A percentile compares a stretch with the other conserved stretches of the same genome.
Evolutionary conservation across 2,888 invertebrate species (phyloP).

Genomic region (Meiosimyza platycephala): DNA sequence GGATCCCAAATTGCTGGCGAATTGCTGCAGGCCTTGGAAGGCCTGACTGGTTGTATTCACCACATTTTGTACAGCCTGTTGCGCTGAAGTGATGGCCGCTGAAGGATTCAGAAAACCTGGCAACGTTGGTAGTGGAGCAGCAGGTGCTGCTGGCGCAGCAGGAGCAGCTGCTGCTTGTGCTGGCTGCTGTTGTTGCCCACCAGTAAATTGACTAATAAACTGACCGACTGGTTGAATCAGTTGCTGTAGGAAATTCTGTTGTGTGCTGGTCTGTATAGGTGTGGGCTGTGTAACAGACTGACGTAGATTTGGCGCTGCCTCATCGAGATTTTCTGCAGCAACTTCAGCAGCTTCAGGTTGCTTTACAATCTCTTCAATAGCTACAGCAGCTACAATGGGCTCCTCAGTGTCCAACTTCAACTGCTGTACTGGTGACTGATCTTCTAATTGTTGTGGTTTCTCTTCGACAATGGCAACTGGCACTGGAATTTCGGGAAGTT

Average conservation of each 20-base stretch:
- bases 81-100: constrained; percentile 54
- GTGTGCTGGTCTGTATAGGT: constrained; percentile 55
- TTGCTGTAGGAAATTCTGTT: constrained; percentile 59
- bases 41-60: constrained; percentile 59
- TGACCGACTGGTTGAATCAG: constrained; percentile 61
- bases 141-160: constrained; percentile 45
- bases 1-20: constrained; percentile 57
- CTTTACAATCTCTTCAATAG: constrained; percentile 31
- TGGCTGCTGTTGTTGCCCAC: constrained; percentile 43
- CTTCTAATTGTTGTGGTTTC: neutral
- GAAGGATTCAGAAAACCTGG: constrained; percentile 57
- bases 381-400: neutral
- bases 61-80: constrained; percentile 54
- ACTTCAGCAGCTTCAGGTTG: constrained; percentile 22
- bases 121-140: constrained; percentile 52
- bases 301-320: constrained; percentile 48
- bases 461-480: neutral
- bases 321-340: constrained; percentile 29
- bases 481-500: no score
- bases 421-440: constrained; percentile 3
- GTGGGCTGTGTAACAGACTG: constrained; percentile 57
- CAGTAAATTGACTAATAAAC: constrained; percentile 57
- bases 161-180: constrained; percentile 29
- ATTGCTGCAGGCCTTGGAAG: constrained; percentile 60
- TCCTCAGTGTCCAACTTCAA: neutral